Conservation (phyloP, 1,140 invertebrate genomes). For the Megalopta genalis region DNA sequence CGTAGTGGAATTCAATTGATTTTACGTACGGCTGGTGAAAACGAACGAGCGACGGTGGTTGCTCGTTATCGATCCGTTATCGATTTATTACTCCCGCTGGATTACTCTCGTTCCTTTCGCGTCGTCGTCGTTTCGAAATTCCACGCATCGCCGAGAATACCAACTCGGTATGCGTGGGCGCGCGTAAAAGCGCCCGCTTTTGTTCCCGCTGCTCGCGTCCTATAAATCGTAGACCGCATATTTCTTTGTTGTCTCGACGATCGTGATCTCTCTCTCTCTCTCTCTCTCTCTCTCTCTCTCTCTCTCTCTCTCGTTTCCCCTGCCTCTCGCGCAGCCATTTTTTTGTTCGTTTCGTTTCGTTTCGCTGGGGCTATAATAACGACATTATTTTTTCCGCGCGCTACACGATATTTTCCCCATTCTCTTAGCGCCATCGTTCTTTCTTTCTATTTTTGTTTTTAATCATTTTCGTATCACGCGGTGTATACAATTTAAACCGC, state of each 20-base stretch:
- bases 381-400: not conserved
- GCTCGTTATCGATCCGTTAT: conserved; percentile 50
- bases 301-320: too few relatives aligned
- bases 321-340: too few relatives aligned
- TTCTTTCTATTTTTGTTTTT: not conserved
- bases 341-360: too few relatives aligned
- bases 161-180: not conserved
- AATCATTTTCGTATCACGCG: not conserved
- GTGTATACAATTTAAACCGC: not conserved
- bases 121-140: conserved; percentile 14
- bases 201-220: not conserved
- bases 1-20: not conserved
- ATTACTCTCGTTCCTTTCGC: not conserved
- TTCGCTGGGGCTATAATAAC: not conserved
- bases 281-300: too few relatives aligned
- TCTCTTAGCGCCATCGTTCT: not conserved
- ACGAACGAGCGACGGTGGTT: not conserved
- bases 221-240: conserved; percentile 7
- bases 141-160: not conserved
- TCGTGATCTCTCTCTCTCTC: not conserved
- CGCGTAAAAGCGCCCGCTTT: conserved; percentile 21
- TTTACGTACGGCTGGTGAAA: not conserved
- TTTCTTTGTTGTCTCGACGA: not conserved
- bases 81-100: conserved; percentile 36
- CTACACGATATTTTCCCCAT: not conserved